Evolutionary conservation across 2,797 vertebrate genomes (phyloP).

Genomic region (Sebastiscus tertius): DNA sequence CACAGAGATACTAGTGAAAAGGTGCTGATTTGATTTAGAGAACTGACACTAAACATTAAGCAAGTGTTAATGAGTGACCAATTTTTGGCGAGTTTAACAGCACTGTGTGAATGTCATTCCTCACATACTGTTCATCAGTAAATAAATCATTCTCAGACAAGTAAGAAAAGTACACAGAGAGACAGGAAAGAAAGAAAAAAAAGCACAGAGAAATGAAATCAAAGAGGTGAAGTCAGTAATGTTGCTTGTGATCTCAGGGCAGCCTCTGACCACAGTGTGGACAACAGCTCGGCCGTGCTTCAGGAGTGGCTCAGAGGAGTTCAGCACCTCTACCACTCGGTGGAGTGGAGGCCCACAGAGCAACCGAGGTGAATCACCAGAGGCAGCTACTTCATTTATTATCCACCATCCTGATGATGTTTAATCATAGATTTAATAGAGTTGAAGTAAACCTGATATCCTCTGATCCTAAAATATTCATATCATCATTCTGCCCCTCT

Average conservation of each 20-base stretch:
- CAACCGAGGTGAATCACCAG: conserved; percentile 65
- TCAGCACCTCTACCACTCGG: conserved; percentile 86
- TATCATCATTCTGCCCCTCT: not conserved
- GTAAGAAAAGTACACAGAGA: conserved; percentile 48
- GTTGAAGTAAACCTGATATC: not conserved
- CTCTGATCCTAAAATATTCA: not conserved
- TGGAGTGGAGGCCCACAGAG: conserved; percentile 87
- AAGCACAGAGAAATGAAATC: not conserved
- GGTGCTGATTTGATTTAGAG: not conserved
- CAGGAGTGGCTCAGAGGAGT: conserved; percentile 88
- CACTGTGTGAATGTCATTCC: not conserved
- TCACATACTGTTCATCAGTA: not conserved
- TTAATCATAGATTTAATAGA: not conserved
- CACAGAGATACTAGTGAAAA: not conserved
- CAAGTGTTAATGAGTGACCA: not conserved
- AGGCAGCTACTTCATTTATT: not conserved
- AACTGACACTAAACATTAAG: not conserved
- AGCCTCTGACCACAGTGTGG: conserved; percentile 89
- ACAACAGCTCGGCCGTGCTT: conserved; percentile 89
- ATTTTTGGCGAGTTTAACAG: not conserved
- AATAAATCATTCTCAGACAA: not conserved
- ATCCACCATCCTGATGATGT: not conserved
- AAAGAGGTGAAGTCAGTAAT: not conserved
- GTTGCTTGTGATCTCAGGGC: conserved; percentile 75
- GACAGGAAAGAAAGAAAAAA: not conserved